Percentiles rank a stretch among this genome's conserved stretches.
Evolutionary conservation across 2,797 vertebrate species (phyloP).

Genomic region (Liasis olivaceus): DNA sequence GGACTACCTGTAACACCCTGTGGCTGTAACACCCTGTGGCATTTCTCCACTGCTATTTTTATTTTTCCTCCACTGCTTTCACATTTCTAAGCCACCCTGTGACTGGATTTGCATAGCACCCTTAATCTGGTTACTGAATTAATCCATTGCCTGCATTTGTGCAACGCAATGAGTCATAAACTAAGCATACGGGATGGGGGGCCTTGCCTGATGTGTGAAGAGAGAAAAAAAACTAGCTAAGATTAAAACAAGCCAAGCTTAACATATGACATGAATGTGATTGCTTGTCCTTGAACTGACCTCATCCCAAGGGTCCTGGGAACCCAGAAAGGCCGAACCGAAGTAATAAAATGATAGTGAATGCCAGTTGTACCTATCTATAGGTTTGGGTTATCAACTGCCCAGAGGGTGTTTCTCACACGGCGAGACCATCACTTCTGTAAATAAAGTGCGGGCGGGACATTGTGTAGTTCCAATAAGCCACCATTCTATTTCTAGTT

Average conservation of each 20-base stretch:
- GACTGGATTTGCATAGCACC: not conserved
- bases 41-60: not conserved
- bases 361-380: not conserved
- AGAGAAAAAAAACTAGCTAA: not conserved
- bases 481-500: too few species aligned
- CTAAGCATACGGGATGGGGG: not conserved
- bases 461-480: not conserved
- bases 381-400: not conserved
- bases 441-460: not conserved
- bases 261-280: not conserved
- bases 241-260: not conserved
- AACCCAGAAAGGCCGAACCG: too few species aligned
- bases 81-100: not conserved
- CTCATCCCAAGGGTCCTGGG: not conserved
- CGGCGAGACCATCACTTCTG: not conserved
- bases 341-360: not conserved
- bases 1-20: not conserved
- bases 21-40: not conserved
- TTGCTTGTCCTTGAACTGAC: not conserved
- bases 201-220: not conserved
- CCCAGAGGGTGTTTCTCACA: not conserved
- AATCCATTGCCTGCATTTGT: not conserved
- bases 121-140: not conserved
- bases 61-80: not conserved
- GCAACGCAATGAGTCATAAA: not conserved